Conservation (phyloP, 2,888 invertebrate species). For the Coelopa pilipes region DNA sequence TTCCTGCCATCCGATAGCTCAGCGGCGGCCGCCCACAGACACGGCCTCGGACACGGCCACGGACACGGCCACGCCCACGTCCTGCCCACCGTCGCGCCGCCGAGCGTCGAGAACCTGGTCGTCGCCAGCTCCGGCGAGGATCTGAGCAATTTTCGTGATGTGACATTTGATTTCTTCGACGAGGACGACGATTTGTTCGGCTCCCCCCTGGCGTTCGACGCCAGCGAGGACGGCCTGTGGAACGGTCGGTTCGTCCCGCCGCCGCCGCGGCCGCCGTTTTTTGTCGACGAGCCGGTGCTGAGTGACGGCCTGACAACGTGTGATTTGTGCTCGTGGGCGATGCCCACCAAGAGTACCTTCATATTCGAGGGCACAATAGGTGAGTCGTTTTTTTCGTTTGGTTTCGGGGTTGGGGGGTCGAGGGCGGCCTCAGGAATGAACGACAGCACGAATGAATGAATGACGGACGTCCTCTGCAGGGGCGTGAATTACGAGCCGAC, state of each 20-base stretch:
- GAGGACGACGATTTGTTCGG: conserved; percentile 66
- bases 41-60: conserved; percentile 47
- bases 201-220: conserved; percentile 67
- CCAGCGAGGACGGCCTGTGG: conserved; percentile 66
- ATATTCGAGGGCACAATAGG: conserved; percentile 73
- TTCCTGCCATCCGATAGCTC: conserved; percentile 48
- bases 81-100: conserved; percentile 59
- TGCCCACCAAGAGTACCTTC: conserved; percentile 71
- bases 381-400: conserved; percentile 57
- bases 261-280: conserved; percentile 74
- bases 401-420: too few relatives aligned
- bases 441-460: too few relatives aligned
- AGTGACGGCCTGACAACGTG: conserved; percentile 79
- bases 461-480: not conserved
- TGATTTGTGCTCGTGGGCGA: conserved; percentile 79
- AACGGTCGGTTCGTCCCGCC: conserved; percentile 73
- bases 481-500: conserved; percentile 16
- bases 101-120: conserved; percentile 60
- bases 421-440: too few relatives aligned
- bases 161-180: conserved; percentile 64
- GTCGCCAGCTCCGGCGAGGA: conserved; percentile 64
- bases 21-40: conserved; percentile 38
- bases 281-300: conserved; percentile 71
- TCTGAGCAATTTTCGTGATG: conserved; percentile 58
- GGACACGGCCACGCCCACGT: conserved; percentile 37